Evolutionary conservation across 2,113 vertebrate species (phyloP).

Genomic region (Rallus limicola): DNA sequence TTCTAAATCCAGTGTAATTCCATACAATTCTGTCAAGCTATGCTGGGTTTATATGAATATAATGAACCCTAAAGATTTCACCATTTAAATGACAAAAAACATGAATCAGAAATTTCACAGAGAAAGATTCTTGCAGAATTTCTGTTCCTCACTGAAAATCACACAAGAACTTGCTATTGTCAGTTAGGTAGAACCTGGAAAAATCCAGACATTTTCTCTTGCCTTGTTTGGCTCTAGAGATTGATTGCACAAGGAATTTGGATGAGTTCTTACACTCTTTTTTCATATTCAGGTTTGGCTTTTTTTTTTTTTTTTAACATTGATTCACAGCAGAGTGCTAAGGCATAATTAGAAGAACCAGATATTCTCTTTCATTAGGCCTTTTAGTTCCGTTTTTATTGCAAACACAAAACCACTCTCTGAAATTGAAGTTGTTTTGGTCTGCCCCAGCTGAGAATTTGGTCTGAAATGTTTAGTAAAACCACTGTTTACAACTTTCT

Average conservation of each 20-base stretch:
- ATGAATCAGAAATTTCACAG: background rate
- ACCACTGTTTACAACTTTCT: background rate
- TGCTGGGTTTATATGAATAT: background rate
- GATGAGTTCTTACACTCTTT: background rate
- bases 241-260: background rate
- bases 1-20: background rate
- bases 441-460: background rate
- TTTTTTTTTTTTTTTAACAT: background rate
- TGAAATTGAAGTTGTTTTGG: background rate
- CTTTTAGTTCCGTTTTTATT: background rate
- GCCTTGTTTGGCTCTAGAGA: background rate
- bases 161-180: background rate
- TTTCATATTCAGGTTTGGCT: background rate
- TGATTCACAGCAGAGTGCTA: background rate
- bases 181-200: background rate
- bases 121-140: background rate
- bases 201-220: background rate
- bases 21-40: background rate
- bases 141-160: background rate
- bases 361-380: background rate
- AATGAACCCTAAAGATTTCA: background rate
- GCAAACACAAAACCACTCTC: background rate
- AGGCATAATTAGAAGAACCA: background rate
- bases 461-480: background rate
- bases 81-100: background rate